Base-by-base conservation (phyloP, 2,888 invertebrate species). In the Heterodera filipjevi region DNA sequence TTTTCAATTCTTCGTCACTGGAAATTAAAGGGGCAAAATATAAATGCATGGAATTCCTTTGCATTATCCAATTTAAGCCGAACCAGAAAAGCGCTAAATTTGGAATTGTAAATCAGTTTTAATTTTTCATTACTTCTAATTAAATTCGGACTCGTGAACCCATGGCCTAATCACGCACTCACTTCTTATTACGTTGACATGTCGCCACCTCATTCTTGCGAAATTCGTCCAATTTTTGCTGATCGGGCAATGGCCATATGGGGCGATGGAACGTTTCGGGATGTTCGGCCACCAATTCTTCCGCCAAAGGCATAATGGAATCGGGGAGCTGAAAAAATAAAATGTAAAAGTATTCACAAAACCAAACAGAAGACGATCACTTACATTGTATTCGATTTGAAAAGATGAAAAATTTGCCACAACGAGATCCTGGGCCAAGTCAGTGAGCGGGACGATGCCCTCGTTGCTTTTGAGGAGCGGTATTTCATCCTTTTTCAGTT, bases 51-150 rank as follows among this genome's bases (percentile, higher is more conserved):
- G n/a, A n/a, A n/a, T n/a, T n/a, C n/a, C n/a, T n/a, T n/a, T n/a
- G n/a, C n/a, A n/a, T n/a, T n/a, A n/a, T n/a, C n/a, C n/a, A n/a
- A n/a, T n/a, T n/a, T n/a, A n/a, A n/a, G n/a, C n/a, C n/a, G n/a
- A n/a, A n/a, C n/a, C 90, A 95, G 95, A 82, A 94, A 90, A 81
- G 92, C 90, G 82, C 91, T 85, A 66, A 85, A 84, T 49, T 73
- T 12, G 46, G 46, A 44, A 72, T n/a, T 3, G 22, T 46, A 16
- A 44, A n/a, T 19, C 3, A 59, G 5, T 22, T 59, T 59, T 59
- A n/a, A 59, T 16, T 16, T 49, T 16, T 16, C 10, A 71, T 27
- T 10, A 27, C 27, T 16, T 16, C n/a, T n/a, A n/a, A n/a, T n/a
- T n/a, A n/a, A n/a, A n/a, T n/a, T n/a, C n/a, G n/a, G n/a, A n/a